phyloP scores from a whole-genome alignment of 1,140 invertebrate species.

The Reticulitermes speratus region DNA sequence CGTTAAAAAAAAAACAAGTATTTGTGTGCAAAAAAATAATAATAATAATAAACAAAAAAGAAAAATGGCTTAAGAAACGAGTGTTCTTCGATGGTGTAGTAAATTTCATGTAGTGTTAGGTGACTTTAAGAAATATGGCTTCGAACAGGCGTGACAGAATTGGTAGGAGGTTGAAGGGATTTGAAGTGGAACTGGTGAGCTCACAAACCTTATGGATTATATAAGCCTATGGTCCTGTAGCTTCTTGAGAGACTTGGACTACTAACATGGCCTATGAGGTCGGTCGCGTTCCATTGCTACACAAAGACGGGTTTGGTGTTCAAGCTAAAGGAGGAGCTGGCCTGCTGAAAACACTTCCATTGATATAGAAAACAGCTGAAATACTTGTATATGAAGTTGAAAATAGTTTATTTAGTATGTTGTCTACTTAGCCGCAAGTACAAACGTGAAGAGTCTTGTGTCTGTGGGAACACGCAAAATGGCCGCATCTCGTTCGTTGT shows the following conservation, averaged over 20 bases:
- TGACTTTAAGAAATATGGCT: not conserved
- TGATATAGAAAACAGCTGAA: not conserved
- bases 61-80: not conserved
- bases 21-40: not conserved
- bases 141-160: too few relatives aligned
- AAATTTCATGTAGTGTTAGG: not conserved
- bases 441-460: not conserved
- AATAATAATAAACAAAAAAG: too few relatives aligned
- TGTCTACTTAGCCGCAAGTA: constrained; percentile 7
- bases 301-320: not conserved
- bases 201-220: not conserved
- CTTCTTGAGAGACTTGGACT: not conserved
- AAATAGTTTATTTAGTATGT: not conserved
- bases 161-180: not conserved
- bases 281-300: not conserved
- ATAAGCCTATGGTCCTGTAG: not conserved
- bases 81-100: not conserved
- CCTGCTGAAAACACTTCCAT: not conserved
- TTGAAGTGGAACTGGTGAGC: not conserved
- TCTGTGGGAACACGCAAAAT: not conserved
- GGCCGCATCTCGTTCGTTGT: too few relatives aligned
- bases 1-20: not conserved
- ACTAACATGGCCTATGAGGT: not conserved
- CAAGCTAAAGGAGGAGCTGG: not conserved
- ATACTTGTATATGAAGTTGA: constrained; percentile 4